Evolutionary conservation across 2,797 vertebrate species (phyloP).

Genomic region (Peromyscus aztecus): DNA sequence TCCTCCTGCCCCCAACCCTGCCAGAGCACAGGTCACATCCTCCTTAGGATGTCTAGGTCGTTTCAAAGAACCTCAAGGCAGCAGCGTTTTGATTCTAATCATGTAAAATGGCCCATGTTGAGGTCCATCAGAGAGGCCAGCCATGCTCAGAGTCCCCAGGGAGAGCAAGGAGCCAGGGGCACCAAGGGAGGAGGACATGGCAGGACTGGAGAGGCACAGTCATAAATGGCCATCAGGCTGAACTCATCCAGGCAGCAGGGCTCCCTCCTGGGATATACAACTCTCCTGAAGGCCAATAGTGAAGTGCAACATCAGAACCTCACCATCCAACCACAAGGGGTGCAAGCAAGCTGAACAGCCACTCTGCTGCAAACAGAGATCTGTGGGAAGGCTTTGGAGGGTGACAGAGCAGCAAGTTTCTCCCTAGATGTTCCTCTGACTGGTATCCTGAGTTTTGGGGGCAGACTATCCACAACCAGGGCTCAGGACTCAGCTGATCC

Average conservation of each 20-base stretch:
- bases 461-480: not conserved
- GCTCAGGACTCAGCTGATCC: not conserved
- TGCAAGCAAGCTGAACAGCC: not conserved
- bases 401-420: not conserved
- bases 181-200: not conserved
- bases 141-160: not conserved
- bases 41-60: not conserved
- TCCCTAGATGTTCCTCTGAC: not conserved
- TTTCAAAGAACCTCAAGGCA: not conserved
- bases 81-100: not conserved
- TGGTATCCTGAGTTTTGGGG: not conserved
- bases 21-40: not conserved
- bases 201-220: not conserved
- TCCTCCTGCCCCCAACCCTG: not conserved
- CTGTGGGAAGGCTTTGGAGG: not conserved
- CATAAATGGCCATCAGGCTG: not conserved
- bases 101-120: not conserved
- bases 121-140: not conserved
- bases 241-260: not conserved
- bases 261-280: too few species aligned
- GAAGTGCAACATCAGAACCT: not conserved
- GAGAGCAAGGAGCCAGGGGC: not conserved
- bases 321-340: not conserved
- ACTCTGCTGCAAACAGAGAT: not conserved
- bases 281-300: not conserved